phyloP scores from a whole-genome alignment of 2,888 invertebrate genomes.

The Lepidocyrtinus sp. region DNA sequence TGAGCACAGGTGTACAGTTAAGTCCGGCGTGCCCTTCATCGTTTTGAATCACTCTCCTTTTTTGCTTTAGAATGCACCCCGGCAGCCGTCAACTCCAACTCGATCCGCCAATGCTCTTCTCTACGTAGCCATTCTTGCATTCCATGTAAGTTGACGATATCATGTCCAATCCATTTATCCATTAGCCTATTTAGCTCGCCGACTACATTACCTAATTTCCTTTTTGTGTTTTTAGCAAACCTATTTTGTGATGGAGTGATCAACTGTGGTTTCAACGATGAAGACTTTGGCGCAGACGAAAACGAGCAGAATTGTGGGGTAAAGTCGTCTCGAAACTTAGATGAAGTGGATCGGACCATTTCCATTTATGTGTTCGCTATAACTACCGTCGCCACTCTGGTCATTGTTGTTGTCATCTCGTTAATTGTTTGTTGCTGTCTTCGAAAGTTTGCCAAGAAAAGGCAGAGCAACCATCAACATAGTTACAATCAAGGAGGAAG shows the following conservation, averaged over 20 bases:
- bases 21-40: background rate
- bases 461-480: slow-evolving; percentile 14
- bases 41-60: slow-evolving; percentile 1
- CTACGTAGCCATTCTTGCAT: slow-evolving; percentile 60
- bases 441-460: slow-evolving; percentile 60
- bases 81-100: slow-evolving; percentile 35
- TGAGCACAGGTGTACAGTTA: background rate
- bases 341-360: slow-evolving; percentile 43
- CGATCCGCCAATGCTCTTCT: slow-evolving; percentile 58
- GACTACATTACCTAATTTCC: too few relatives aligned
- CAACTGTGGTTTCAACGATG: slow-evolving; percentile 63
- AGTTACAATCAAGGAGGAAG: background rate
- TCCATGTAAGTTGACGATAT: slow-evolving; percentile 37
- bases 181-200: too few relatives aligned
- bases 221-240: slow-evolving; percentile 19
- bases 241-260: slow-evolving; percentile 58
- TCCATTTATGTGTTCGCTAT: slow-evolving; percentile 68
- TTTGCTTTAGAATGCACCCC: slow-evolving; percentile 58
- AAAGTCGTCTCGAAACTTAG: slow-evolving; percentile 30
- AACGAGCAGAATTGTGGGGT: slow-evolving; percentile 25
- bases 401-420: slow-evolving; percentile 65
- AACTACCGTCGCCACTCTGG: slow-evolving; percentile 65
- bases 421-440: slow-evolving; percentile 67
- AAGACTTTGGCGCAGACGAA: slow-evolving; percentile 63
- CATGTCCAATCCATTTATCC: too few relatives aligned